Evolutionary conservation across 2,113 vertebrate species (phyloP).

Genomic region (Sinocyclocheilus rhinocerous): DNA sequence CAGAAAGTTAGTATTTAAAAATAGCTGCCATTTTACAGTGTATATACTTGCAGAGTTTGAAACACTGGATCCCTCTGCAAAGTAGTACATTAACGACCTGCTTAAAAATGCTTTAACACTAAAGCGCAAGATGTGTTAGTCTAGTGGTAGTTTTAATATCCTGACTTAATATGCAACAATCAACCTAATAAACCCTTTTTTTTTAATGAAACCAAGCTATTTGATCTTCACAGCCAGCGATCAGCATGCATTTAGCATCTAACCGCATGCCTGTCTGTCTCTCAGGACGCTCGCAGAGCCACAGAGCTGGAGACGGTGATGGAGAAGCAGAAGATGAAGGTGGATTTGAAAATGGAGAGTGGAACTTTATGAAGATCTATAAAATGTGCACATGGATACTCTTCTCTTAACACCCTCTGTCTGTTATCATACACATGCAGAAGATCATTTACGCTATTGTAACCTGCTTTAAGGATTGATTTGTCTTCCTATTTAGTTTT

Average conservation of each 20-base stretch:
- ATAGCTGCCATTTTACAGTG: background rate
- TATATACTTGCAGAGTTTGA: background rate
- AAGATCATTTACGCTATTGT: background rate
- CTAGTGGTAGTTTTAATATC: background rate
- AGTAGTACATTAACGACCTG: background rate
- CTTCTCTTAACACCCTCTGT: background rate
- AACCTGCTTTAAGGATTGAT: background rate
- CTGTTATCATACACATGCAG: background rate
- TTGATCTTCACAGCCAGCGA: background rate
- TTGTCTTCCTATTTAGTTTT: background rate
- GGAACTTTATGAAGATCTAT: constrained; percentile 68
- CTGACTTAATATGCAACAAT: background rate
- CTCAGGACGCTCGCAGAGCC: constrained; percentile 70
- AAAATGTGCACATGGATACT: background rate
- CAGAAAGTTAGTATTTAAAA: background rate
- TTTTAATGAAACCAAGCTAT: too few species aligned
- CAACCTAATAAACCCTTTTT: background rate
- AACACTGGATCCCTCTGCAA: background rate
- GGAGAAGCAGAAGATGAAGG: constrained; percentile 88
- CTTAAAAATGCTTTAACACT: background rate
- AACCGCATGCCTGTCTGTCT: background rate
- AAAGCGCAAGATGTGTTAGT: background rate
- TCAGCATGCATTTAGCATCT: background rate
- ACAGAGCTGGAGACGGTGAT: constrained; percentile 86
- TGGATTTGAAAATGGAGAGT: constrained; percentile 78